These are phyloP conservation scores for Stegastes partitus DNA, from an alignment of 2,113 vertebrate species.

Conservation along the genomic window DNA sequence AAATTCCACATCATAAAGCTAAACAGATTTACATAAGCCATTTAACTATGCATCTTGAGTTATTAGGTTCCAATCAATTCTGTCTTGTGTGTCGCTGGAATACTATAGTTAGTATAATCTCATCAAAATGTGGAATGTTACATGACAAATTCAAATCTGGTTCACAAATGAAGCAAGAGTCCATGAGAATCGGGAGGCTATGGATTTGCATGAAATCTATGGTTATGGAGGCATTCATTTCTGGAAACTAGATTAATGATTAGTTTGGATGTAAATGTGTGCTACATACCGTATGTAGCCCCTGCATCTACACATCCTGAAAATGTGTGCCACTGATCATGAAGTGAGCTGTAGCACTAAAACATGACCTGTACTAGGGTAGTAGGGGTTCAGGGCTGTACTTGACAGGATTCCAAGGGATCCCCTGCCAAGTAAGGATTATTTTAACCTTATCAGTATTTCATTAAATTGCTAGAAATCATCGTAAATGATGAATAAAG, in stretches of 20 bases:
- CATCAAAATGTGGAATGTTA: constrained; percentile 33
- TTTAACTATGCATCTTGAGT: constrained; percentile 48
- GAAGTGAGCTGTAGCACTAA: constrained; percentile 13
- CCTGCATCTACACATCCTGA: neutral
- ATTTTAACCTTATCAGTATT: constrained; percentile 18
- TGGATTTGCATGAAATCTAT: constrained; percentile 12
- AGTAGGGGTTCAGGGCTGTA: constrained; percentile 28
- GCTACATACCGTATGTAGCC: neutral
- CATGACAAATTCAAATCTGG: constrained; percentile 16
- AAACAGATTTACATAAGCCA: constrained; percentile 63
- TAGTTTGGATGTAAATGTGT: constrained; percentile 7
- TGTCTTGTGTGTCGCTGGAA: constrained; percentile 19
- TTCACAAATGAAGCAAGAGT: neutral
- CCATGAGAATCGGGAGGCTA: neutral
- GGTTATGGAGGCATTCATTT: neutral
- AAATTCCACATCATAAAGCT: too few relatives aligned
- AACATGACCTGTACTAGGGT: constrained; percentile 23
- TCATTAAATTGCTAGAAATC: constrained; percentile 24
- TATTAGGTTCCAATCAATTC: constrained; percentile 63
- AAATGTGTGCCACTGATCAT: constrained; percentile 7
- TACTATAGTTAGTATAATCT: constrained; percentile 54
- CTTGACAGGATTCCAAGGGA: constrained; percentile 50
- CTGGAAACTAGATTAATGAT: constrained; percentile 5
- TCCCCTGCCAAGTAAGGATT: constrained; percentile 46
- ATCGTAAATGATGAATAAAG: constrained; percentile 7